Conservation (phyloP, 2,888 invertebrate species). For the Heliconius erato region DNA sequence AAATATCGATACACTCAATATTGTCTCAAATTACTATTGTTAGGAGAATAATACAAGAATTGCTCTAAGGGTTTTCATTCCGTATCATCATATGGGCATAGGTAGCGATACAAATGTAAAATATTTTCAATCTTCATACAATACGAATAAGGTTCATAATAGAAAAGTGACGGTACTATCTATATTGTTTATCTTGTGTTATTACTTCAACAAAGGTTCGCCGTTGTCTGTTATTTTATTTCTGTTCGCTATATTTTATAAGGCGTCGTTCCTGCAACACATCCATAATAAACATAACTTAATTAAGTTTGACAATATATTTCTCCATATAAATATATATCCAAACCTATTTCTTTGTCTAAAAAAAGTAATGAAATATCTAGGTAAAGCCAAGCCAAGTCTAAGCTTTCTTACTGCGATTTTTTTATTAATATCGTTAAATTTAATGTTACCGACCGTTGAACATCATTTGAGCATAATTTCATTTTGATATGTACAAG, state of each 20-base stretch:
- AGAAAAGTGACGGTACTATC: background rate
- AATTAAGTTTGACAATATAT: background rate
- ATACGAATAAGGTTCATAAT: conserved; percentile 30
- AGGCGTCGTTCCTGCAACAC: conserved; percentile 1
- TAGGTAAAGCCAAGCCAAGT: too few species aligned
- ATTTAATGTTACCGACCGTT: too few species aligned
- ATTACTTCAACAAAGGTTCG: conserved; percentile 30
- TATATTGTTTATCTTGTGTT: conserved; percentile 29
- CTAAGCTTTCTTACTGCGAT: too few species aligned
- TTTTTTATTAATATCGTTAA: too few species aligned
- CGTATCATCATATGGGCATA: conserved; percentile 21
- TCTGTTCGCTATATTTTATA: conserved; percentile 25
- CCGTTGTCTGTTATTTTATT: conserved; percentile 31
- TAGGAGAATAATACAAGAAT: conserved; percentile 66
- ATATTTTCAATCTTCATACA: background rate
- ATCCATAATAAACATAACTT: background rate
- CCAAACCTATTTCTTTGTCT: too few species aligned
- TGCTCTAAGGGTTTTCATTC: conserved; percentile 53
- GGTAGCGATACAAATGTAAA: background rate
- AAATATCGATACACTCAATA: conserved; percentile 79
- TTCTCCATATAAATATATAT: background rate
- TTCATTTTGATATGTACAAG: too few species aligned
- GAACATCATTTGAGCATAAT: too few species aligned
- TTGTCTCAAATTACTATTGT: conserved; percentile 80
- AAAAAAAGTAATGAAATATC: too few species aligned